Evolutionary conservation across 2,888 invertebrate species (phyloP), one percentile per base, ranked within the genome.

Genomic region (Mycogona germanica): DNA sequence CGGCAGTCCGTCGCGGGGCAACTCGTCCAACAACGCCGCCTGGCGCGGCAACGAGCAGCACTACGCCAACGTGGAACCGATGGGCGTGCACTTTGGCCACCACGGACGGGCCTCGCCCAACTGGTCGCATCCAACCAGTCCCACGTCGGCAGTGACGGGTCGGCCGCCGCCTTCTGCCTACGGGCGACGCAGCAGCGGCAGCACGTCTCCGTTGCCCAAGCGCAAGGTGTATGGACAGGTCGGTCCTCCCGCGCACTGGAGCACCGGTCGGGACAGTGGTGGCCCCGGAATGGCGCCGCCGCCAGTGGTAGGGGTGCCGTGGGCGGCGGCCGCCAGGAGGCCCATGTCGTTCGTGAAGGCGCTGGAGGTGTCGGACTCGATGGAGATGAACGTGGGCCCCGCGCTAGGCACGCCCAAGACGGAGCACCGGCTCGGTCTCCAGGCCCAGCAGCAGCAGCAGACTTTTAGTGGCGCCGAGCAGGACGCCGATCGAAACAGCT

Each of bases 331-430:
- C n/a, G 46, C 57, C 74, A 72, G 82, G 55, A 76, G 89, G 56
- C 89, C 89, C 44, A 86, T 89, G 75, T 87, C 87, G 58, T 88
- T 89, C 72, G 87, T 88, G 56, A 78, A 88, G 62, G 89, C 89
- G 44, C 76, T 89, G 29, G 88, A 89, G 72, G 87, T 89, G 79
- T 84, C 87, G 61, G 87, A 89, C 53, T 82, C 82, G 55, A 81
- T 88, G 68, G 57, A 52, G 49, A 58, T 57, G 55, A 51, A 46
- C 21, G n/a, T n/a, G n/a, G n/a, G n/a, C n/a, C n/a, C n/a, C n/a
- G n/a, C n/a, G n/a, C n/a, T n/a, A n/a, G 44, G 52, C 14, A 54
- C 54, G 3, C 55, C 57, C 3, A 57, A 57, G 42, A 9, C 49
- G 19, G 57, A 57, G 26, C 57, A 57, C 45, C 51, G 51, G 23